phyloP scores from a whole-genome alignment of 1,140 invertebrate genomes.

The Ctenoplectra terminalis region DNA sequence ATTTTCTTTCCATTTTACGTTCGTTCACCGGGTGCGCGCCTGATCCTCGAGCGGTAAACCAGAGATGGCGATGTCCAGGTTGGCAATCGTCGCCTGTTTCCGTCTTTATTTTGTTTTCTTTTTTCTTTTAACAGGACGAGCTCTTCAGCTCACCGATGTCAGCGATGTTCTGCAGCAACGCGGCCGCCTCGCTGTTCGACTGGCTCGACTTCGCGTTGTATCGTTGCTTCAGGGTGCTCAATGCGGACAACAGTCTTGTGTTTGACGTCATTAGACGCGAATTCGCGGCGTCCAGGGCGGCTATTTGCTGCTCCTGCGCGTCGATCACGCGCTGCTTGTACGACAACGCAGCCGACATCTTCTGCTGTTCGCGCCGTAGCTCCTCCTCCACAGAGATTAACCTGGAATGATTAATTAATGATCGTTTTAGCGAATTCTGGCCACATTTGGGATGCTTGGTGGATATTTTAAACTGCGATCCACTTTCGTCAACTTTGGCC shows the following conservation, averaged over 20 bases:
- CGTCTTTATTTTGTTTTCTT: neutral
- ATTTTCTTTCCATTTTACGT: neutral
- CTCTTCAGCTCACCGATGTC: constrained; percentile 84
- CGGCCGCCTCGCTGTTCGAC: constrained; percentile 71
- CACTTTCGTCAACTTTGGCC: neutral
- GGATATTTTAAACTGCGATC: neutral
- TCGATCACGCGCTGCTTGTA: constrained; percentile 96
- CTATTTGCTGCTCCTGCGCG: constrained; percentile 94
- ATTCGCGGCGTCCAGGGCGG: constrained; percentile 90
- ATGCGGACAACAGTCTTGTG: constrained; percentile 89
- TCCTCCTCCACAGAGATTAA: constrained; percentile 95
- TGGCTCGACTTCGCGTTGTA: constrained; percentile 78
- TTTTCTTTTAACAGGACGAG: constrained; percentile 81
- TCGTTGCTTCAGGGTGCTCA: constrained; percentile 89
- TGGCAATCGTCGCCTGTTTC: neutral
- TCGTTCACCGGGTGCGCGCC: neutral
- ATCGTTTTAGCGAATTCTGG: neutral
- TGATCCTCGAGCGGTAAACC: neutral
- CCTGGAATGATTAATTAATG: constrained; percentile 80
- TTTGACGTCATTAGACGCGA: constrained; percentile 84
- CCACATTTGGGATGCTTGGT: neutral
- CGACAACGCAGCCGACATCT: constrained; percentile 92
- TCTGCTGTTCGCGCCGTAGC: constrained; percentile 92
- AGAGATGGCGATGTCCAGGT: neutral
- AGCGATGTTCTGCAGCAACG: constrained; percentile 81